These are phyloP conservation scores for Tachysurus fulvidraco DNA, from an alignment of 2,113 vertebrate species.

Conservation along the genomic window DNA sequence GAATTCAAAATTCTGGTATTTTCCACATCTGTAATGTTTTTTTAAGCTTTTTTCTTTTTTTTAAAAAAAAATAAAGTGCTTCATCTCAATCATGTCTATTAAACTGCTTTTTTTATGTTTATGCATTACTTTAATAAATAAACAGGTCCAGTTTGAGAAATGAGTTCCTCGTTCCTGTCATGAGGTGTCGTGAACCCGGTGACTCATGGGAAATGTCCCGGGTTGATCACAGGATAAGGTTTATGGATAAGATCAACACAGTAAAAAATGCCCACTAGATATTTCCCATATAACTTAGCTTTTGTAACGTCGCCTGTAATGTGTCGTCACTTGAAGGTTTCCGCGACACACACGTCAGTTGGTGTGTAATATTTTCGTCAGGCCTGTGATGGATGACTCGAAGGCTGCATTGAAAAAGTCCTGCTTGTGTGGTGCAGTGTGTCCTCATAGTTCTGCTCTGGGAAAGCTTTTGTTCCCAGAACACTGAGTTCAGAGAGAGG, in stretches of 20 bases:
- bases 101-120: neutral
- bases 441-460: constrained; percentile 57
- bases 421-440: constrained; percentile 6
- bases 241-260: constrained; percentile 32
- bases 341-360: constrained; percentile 63
- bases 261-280: constrained; percentile 38
- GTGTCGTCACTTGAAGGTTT: constrained; percentile 49
- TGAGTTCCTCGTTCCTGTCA: neutral
- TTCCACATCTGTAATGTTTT: neutral
- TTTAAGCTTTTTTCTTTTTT: neutral
- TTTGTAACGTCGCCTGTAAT: constrained; percentile 46
- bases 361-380: constrained; percentile 47
- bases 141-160: neutral
- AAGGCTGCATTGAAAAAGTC: no score
- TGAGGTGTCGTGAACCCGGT: constrained; percentile 30
- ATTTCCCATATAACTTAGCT: constrained; percentile 64
- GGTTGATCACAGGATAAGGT: constrained; percentile 17
- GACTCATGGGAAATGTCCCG: constrained; percentile 45
- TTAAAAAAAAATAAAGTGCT: neutral
- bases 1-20: constrained; percentile 14
- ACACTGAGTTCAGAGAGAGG: constrained; percentile 42
- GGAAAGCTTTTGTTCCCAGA: constrained; percentile 74
- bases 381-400: constrained; percentile 54
- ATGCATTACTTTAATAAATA: neutral
- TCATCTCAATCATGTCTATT: neutral